These are phyloP conservation scores for Prosapia bicincta DNA, from an alignment of 2,888 invertebrate species.

Conservation along the genomic window DNA sequence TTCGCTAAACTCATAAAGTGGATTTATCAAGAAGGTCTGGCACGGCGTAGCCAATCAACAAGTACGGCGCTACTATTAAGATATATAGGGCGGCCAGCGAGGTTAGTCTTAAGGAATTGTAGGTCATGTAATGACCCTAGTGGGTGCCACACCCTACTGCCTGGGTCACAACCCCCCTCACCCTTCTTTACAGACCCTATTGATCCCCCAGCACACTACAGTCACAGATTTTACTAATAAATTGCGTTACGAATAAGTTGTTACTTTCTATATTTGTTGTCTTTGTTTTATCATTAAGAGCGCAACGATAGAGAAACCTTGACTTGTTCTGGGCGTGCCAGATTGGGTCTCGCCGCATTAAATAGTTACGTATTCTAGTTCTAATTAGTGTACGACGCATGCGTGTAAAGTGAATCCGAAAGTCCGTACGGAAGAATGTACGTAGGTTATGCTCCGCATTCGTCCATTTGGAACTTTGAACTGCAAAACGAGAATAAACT, in stretches of 20 bases:
- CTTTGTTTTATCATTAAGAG: too few relatives aligned
- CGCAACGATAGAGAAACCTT: too few relatives aligned
- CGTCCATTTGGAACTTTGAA: too few relatives aligned
- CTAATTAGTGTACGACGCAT: too few relatives aligned
- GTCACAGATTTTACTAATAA: not conserved
- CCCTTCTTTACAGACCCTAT: not conserved
- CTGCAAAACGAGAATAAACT: too few relatives aligned
- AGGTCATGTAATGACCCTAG: conserved; percentile 2
- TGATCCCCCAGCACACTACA: not conserved
- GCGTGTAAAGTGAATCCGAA: too few relatives aligned
- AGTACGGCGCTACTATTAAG: not conserved
- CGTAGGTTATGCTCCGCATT: too few relatives aligned
- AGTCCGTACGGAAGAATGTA: too few relatives aligned
- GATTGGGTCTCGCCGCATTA: too few relatives aligned
- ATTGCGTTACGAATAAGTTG: not conserved
- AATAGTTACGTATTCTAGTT: too few relatives aligned
- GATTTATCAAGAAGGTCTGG: too few relatives aligned
- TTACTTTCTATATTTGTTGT: not conserved
- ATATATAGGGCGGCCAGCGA: not conserved
- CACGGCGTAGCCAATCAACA: not conserved
- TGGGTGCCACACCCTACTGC: not conserved
- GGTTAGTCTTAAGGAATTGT: not conserved
- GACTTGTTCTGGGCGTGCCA: too few relatives aligned
- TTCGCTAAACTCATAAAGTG: not conserved
- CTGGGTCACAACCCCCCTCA: not conserved